phyloP scores from a whole-genome alignment of 2,888 invertebrate species.

The Brassicogethes aeneus region DNA sequence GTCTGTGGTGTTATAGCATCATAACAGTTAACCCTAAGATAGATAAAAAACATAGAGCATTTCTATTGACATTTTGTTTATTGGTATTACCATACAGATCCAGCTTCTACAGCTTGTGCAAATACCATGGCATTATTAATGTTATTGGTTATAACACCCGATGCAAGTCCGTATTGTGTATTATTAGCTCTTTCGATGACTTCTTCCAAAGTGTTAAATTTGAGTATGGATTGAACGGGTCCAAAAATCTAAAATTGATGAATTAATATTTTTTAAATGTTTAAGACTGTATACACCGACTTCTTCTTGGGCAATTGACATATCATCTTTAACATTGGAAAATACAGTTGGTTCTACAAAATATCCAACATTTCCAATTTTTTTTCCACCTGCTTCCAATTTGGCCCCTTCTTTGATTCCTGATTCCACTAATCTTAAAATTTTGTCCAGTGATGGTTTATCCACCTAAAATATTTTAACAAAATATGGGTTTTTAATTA shows the following conservation, averaged over 20 bases:
- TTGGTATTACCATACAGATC: constrained; percentile 77
- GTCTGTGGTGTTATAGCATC: constrained; percentile 62
- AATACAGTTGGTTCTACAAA: constrained; percentile 73
- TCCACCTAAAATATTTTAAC: constrained; percentile 47
- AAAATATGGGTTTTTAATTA: neutral
- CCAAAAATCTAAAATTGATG: constrained; percentile 66
- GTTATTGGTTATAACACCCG: constrained; percentile 74
- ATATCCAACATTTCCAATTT: constrained; percentile 60
- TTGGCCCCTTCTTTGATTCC: constrained; percentile 76
- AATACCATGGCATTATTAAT: constrained; percentile 68
- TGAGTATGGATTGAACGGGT: constrained; percentile 78
- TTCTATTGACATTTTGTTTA: too few species aligned
- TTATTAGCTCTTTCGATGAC: constrained; percentile 74
- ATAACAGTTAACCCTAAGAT: constrained; percentile 65
- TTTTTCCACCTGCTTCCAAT: constrained; percentile 64
- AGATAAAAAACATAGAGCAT: constrained; percentile 6
- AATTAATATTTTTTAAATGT: constrained; percentile 4
- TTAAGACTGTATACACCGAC: constrained; percentile 38
- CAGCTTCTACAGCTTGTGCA: constrained; percentile 66
- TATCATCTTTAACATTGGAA: constrained; percentile 66
- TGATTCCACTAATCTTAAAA: constrained; percentile 63
- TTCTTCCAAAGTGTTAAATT: constrained; percentile 71
- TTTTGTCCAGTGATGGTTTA: constrained; percentile 64
- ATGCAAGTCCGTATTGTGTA: constrained; percentile 72
- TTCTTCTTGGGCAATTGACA: constrained; percentile 70